Conservation (phyloP, 2,797 vertebrate genomes). For the Gambusia yucatana region DNA sequence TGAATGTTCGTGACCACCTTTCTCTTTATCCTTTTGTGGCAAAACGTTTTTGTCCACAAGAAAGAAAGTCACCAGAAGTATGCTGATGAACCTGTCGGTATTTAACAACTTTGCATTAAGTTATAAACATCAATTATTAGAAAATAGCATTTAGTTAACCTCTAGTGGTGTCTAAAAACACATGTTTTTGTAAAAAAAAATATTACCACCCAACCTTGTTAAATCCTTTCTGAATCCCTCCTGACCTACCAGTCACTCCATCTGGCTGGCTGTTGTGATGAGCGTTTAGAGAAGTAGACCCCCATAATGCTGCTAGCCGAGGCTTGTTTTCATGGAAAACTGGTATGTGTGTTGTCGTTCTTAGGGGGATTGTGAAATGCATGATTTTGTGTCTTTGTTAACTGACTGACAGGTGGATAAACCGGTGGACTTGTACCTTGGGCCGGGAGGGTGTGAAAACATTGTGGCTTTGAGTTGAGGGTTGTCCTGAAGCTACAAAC, state of each 20-base stretch:
- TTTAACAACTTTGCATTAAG: neutral
- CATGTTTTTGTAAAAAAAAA: neutral
- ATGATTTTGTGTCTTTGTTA: conserved; percentile 57
- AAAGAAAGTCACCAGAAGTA: neutral
- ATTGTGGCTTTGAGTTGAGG: conserved; percentile 22
- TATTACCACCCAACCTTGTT: neutral
- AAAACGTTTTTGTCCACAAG: neutral
- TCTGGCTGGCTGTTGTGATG: conserved; percentile 13
- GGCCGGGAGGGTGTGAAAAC: conserved; percentile 47
- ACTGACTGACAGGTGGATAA: conserved; percentile 58
- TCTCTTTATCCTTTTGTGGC: neutral
- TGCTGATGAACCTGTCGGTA: neutral
- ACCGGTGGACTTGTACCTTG: conserved; percentile 36
- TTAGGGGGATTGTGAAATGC: conserved; percentile 54
- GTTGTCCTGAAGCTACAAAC: conserved; percentile 40
- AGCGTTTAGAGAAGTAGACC: conserved; percentile 17
- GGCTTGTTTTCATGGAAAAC: conserved; percentile 63
- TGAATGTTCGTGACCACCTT: neutral
- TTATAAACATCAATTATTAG: neutral
- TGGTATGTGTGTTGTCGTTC: conserved; percentile 57
- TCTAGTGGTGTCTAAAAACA: neutral
- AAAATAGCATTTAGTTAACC: neutral
- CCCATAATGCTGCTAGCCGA: conserved; percentile 44
- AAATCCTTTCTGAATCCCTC: conserved; percentile 21
- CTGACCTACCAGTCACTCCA: conserved; percentile 21